A percentile compares a stretch with the other conserved stretches of the same genome.
Conservation (phyloP, 2,113 vertebrate species). For the Ceyx melanurus region DNA sequence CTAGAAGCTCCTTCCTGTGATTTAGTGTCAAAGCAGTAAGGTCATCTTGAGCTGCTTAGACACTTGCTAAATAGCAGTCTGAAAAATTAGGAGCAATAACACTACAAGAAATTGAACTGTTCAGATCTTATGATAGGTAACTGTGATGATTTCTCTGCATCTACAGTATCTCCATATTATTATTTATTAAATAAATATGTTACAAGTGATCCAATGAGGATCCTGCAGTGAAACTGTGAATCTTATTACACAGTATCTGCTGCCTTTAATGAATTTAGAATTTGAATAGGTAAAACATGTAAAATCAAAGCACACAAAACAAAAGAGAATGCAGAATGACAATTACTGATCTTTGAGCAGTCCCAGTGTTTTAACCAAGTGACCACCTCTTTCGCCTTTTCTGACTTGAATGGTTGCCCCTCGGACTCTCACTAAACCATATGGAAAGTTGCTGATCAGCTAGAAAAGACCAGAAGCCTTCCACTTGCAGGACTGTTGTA, state of each 20-base stretch:
- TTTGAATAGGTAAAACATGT: neutral
- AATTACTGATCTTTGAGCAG: neutral
- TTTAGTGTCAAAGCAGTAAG: slow-evolving; percentile 60
- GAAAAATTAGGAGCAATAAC: neutral
- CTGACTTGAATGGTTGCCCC: neutral
- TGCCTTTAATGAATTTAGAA: neutral
- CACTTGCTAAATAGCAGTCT: slow-evolving; percentile 25
- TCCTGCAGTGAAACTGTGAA: neutral
- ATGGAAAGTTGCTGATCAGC: neutral
- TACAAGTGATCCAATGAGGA: neutral
- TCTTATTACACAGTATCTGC: neutral
- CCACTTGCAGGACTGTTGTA: neutral
- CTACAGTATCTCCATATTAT: neutral
- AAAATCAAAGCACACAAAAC: neutral
- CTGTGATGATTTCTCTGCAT: neutral
- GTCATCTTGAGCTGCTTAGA: slow-evolving; percentile 50
- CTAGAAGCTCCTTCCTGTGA: slow-evolving; percentile 46
- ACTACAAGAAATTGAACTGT: neutral
- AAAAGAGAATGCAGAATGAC: neutral
- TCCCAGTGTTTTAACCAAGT: neutral
- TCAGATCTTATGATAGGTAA: neutral
- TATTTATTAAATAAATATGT: neutral
- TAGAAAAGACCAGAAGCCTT: neutral
- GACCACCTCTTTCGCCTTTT: neutral
- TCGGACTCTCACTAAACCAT: neutral